phyloP scores from a whole-genome alignment of 2,888 invertebrate genomes.

The Poecilus cupreus region DNA sequence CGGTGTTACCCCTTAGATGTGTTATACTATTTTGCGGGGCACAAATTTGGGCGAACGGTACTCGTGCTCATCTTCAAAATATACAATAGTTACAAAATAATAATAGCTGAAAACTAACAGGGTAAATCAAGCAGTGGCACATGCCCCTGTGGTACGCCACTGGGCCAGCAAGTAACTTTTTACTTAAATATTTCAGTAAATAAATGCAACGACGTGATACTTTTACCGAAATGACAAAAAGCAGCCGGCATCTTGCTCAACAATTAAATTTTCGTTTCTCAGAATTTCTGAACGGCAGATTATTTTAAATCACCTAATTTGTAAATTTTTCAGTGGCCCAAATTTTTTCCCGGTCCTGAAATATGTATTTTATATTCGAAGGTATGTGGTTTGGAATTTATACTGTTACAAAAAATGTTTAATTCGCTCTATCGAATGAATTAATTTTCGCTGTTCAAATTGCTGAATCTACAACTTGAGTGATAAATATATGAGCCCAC shows the following conservation, averaged over 20 bases:
- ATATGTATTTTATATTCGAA: conserved; percentile 57
- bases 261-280: conserved; percentile 66
- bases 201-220: conserved; percentile 68
- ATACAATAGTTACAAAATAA: too few relatives aligned
- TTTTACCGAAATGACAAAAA: conserved; percentile 69
- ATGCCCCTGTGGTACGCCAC: conserved; percentile 13
- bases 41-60: too few relatives aligned
- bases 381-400: conserved; percentile 50
- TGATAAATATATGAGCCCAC: not conserved
- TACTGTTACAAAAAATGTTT: conserved; percentile 45
- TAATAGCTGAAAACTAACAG: not conserved
- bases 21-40: too few relatives aligned
- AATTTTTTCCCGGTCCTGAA: conserved; percentile 36
- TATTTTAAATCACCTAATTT: conserved; percentile 63
- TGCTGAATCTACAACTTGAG: not conserved
- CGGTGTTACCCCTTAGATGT: too few relatives aligned
- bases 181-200: conserved; percentile 69
- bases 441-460: conserved; percentile 54
- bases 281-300: conserved; percentile 64
- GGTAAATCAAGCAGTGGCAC: too few relatives aligned
- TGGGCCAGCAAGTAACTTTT: conserved; percentile 65
- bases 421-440: conserved; percentile 46
- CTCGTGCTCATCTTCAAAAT: too few relatives aligned
- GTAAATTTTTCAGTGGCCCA: conserved; percentile 50
- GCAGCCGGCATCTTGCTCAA: conserved; percentile 63